Evolutionary conservation across 2,113 vertebrate species (phyloP).

Genomic region (Pao palembangensis): DNA sequence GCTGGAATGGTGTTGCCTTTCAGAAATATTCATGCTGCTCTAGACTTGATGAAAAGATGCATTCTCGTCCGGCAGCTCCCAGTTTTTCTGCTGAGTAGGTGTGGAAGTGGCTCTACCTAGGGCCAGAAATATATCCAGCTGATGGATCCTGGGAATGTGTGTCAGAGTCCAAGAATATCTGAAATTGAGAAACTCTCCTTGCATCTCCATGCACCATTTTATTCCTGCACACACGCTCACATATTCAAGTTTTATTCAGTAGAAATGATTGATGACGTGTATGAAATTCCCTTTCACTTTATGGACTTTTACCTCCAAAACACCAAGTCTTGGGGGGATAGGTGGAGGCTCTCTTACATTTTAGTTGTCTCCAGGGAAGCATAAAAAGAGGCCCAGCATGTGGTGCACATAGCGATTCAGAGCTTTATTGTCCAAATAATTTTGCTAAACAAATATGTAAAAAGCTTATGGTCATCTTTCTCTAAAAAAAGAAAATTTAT

Average conservation of each 20-base stretch:
- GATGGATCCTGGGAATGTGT: conserved; percentile 44
- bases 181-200: conserved; percentile 21
- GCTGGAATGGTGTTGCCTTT: conserved; percentile 51
- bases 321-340: conserved; percentile 51
- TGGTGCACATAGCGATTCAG: conserved; percentile 42
- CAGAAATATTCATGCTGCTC: conserved; percentile 56
- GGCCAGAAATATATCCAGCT: conserved; percentile 53
- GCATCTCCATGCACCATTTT: conserved; percentile 3
- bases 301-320: conserved; percentile 45
- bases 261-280: conserved; percentile 65
- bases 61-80: conserved; percentile 47
- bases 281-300: conserved; percentile 54
- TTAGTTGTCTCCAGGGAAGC: conserved; percentile 52
- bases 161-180: conserved; percentile 40
- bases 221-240: conserved; percentile 14
- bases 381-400: conserved; percentile 47
- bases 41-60: conserved; percentile 55
- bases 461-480: conserved; percentile 31
- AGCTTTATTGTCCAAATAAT: conserved; percentile 60
- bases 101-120: conserved; percentile 31
- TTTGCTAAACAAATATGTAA: conserved; percentile 50
- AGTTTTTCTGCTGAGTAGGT: conserved; percentile 54
- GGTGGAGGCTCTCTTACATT: conserved; percentile 60
- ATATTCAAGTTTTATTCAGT: conserved; percentile 36
- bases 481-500: conserved; percentile 25